Evolutionary conservation across 2,797 vertebrate species (phyloP).

Genomic region (Falco novaeseelandiae): DNA sequence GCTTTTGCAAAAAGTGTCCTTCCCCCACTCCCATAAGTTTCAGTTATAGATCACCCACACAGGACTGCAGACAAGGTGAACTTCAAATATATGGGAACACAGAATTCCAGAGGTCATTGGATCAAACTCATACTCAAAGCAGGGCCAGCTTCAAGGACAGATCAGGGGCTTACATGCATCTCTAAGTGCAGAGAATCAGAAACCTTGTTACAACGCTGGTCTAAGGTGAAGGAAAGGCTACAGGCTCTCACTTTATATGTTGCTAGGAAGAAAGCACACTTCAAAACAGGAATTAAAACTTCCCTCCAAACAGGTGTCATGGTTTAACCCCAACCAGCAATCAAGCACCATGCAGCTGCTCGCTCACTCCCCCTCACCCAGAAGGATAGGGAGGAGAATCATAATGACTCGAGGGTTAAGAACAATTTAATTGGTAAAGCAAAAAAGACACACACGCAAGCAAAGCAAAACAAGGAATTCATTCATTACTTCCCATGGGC

Average conservation of each 20-base stretch:
- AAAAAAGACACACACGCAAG: too few relatives aligned
- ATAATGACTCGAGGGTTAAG: too few relatives aligned
- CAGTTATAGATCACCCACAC: background rate
- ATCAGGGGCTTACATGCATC: background rate
- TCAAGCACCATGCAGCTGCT: too few relatives aligned
- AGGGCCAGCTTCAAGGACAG: background rate
- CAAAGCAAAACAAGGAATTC: too few relatives aligned
- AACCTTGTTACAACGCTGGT: background rate
- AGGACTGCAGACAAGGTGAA: background rate
- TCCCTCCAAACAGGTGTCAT: background rate
- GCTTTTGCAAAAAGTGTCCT: background rate
- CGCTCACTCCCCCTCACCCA: too few relatives aligned
- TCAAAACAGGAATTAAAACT: background rate
- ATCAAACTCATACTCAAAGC: background rate
- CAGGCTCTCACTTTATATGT: background rate
- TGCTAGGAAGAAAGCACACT: background rate
- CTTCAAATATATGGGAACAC: background rate
- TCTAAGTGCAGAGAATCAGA: background rate
- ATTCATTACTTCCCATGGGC: too few relatives aligned
- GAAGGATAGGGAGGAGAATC: too few relatives aligned
- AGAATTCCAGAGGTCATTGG: background rate
- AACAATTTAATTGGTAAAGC: too few relatives aligned
- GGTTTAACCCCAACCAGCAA: too few relatives aligned
- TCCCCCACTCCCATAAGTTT: background rate
- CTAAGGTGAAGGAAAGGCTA: background rate